Percentiles rank a stretch among this genome's conserved stretches.
These are phyloP conservation scores for Halesus radiatus DNA, from an alignment of 1,140 invertebrate genomes.

Conservation along the genomic window DNA sequence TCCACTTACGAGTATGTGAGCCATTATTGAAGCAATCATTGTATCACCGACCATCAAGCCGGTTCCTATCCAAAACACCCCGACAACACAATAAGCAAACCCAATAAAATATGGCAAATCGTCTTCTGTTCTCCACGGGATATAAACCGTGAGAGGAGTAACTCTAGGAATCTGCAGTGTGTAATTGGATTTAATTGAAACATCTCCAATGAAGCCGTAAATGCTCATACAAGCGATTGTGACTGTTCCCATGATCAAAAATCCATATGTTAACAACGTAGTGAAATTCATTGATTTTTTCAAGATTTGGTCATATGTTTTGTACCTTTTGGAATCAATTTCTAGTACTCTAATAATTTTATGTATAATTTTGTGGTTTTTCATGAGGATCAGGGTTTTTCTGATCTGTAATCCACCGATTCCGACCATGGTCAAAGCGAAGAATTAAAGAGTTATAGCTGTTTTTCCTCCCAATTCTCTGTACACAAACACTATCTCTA, in stretches of 20 bases:
- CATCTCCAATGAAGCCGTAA: constrained; percentile 38
- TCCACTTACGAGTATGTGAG: constrained; percentile 50
- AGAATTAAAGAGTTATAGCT: constrained; percentile 38
- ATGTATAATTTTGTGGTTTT: constrained; percentile 52
- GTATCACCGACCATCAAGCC: constrained; percentile 49
- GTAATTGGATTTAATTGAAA: constrained; percentile 41
- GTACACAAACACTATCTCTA: constrained; percentile 39
- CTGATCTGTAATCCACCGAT: constrained; percentile 42
- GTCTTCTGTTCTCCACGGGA: constrained; percentile 48
- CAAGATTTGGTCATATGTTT: constrained; percentile 16
- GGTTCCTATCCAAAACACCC: constrained; percentile 44
- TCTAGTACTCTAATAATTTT: constrained; percentile 47
- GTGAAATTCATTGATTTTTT: constrained; percentile 33
- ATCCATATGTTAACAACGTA: constrained; percentile 36
- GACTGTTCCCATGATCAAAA: constrained; percentile 47
- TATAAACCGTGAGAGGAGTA: constrained; percentile 44
- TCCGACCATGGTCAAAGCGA: constrained; percentile 44
- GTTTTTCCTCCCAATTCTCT: constrained; percentile 43
- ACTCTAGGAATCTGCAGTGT: constrained; percentile 41
- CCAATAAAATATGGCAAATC: constrained; percentile 27
- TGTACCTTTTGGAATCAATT: constrained; percentile 44
- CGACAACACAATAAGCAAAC: constrained; percentile 39
- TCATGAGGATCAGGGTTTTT: constrained; percentile 48
- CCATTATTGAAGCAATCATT: constrained; percentile 50
- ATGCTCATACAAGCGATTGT: constrained; percentile 44